Base-by-base conservation (phyloP, 92 coral and sea anemone species). In the Porites divaricata region DNA sequence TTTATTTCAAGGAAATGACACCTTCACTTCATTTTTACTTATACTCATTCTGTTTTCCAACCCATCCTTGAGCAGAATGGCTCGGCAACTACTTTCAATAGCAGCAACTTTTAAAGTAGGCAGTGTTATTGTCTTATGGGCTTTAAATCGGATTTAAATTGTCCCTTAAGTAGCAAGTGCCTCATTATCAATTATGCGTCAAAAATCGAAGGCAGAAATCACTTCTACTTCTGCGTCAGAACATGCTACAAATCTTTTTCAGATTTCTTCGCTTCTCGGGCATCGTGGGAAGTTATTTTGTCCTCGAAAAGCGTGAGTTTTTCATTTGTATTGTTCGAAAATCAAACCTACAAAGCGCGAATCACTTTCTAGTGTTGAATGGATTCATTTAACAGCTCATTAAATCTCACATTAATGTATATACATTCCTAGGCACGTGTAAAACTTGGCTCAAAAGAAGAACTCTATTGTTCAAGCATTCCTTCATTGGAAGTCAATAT, bases 371-470 rank as follows among this genome's bases (percentile, higher is more conserved):
- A 15, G 76, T 25, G 56, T 58, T 56, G 58, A 70, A 80, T 69
- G 45, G 67, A 69, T 80, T 80, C 70, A 67, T 80, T 26, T 54
- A 70, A 35, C 45, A 35, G 35, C 19, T 69, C 35, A 80, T 69
- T 69, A 48, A 69, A 26, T 26, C 67, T 25, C 67, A 54, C 76
- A 75, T 59, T 22, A 67, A 8, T 9, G 17, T 1, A 67, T 53
- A 68, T 28, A 71, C 76, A 80, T 80, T 69, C 85, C 85, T 11
- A 14, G 74, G 45, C 85, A n/a, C 69, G 57, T 70, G 57, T 53
- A 52, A 80, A 26, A 24, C 56, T 15, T 4, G 26, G 66, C 75
- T 49, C 20, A 50, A 5, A 51, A 22, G 16, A 14, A 67, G 16
- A 56, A 56, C 65, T 57, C 22, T 48, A 69, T 54, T 17, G 24